Conservation (phyloP, 1,140 invertebrate species). For the Mylabris phalerata region DNA sequence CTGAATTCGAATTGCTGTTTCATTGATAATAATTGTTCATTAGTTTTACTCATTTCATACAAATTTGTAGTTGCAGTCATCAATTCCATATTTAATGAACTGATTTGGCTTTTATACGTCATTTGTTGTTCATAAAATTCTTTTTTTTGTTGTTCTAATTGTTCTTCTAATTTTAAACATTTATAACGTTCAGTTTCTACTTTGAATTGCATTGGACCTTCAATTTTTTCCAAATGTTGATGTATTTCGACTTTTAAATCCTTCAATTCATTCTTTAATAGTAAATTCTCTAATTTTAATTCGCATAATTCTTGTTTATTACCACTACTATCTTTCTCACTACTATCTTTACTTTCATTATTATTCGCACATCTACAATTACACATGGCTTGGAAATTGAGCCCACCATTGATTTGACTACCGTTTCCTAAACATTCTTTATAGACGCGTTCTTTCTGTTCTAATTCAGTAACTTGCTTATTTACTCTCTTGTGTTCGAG, state of each 20-base stretch:
- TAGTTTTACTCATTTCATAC: conserved; percentile 27
- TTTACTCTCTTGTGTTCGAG: conserved; percentile 5
- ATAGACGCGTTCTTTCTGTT: conserved; percentile 13
- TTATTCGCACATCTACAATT: too few species aligned
- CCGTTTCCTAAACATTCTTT: neutral
- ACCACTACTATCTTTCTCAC: neutral
- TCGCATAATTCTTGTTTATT: conserved; percentile 24
- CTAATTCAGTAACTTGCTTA: conserved; percentile 7
- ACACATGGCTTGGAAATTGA: too few species aligned
- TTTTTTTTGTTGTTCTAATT: conserved; percentile 19
- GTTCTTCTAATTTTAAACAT: conserved; percentile 23
- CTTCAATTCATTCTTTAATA: conserved; percentile 29
- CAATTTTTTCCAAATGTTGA: conserved; percentile 32
- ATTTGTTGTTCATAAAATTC: conserved; percentile 20
- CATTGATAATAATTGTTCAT: conserved; percentile 28
- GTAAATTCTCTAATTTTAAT: conserved; percentile 29
- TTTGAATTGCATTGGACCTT: conserved; percentile 29
- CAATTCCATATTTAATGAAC: conserved; percentile 29
- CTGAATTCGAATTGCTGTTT: conserved; percentile 21
- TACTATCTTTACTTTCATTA: too few species aligned
- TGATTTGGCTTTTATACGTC: conserved; percentile 22
- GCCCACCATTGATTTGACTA: too few species aligned
- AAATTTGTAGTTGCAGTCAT: conserved; percentile 25
- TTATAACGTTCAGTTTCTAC: conserved; percentile 22
- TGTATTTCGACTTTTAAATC: conserved; percentile 31